Conservation (phyloP, 2,113 vertebrate species). For the Pycnonotus jocosus region DNA sequence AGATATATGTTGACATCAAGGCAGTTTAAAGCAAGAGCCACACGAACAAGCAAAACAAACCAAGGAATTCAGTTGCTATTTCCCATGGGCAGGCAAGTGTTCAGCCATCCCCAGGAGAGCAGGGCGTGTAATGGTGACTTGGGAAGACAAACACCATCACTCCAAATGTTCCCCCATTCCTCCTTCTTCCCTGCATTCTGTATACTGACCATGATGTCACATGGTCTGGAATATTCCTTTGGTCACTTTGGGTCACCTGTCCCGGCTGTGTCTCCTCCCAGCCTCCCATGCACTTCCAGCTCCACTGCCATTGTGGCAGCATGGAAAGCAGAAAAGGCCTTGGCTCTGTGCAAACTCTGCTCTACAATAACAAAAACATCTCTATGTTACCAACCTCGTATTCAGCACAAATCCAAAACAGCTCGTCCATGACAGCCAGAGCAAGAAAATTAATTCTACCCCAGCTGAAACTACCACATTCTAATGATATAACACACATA, state of each 20-base stretch:
- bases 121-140: accelerated
- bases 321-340: background rate
- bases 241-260: background rate
- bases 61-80: background rate
- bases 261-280: background rate
- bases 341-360: background rate
- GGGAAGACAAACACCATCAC: background rate
- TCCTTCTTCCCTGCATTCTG: accelerated
- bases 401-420: background rate
- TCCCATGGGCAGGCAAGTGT: background rate
- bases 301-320: background rate
- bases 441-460: background rate
- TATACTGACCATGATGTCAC: too few relatives aligned
- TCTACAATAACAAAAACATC: background rate
- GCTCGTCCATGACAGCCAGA: background rate
- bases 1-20: background rate
- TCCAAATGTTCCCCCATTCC: accelerated
- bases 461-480: background rate
- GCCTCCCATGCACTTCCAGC: background rate
- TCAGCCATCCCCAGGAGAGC: background rate
- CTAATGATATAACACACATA: background rate
- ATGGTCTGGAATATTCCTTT: background rate
- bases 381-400: accelerated
- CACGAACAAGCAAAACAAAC: background rate
- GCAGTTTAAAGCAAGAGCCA: background rate